Evolutionary conservation across 2,888 invertebrate genomes (phyloP), one percentile per base, ranked within the genome.

Genomic region (Ochropleura plecta): DNA sequence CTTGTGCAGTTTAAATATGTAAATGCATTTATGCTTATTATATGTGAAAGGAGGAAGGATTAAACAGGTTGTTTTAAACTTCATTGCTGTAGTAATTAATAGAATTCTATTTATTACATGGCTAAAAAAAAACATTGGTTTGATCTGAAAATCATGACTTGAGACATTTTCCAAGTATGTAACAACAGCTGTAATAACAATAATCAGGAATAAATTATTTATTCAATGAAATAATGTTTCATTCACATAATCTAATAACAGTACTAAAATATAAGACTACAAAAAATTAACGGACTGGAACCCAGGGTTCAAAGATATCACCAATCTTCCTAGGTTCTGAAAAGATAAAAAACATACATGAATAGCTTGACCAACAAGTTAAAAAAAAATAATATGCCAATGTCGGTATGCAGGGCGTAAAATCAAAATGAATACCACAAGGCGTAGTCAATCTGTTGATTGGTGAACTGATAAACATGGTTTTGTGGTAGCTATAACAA

Each of bases 231-330:
- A 67, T 60, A 44, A 62, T 63, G 62, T 71, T 81, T 79, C 30
- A 73, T 65, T 82, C 48, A 78, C 71, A 81, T 78, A 70, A 68
- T 80, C 85, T 84, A 88, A 70, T 80, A 73, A 78, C 64, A 46
- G 16, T 6, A 63, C 79, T 82, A 83, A 76, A 30, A 30, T 30
- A 63, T 55, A 71, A 77, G 5, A 59, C 44, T 76, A 55, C 55
- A 65, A 53, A 30, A n/a, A 81, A 88, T 94, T 97, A 98, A 93
- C 98, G 97, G 86, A 98, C 95, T 81, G 98, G 98, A 65, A 96
- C 92, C 98, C 98, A 98, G 12, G 94, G 94, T 82, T 97, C 97
- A 53, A 98, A 89, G 55, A 97, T 93, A 16, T 98, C 97, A 14
- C 92, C 96, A 91, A 96, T 97, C 91, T 97, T 97, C 92, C 97